Percentiles rank a stretch among this genome's conserved stretches.
Conservation (phyloP, 1,140 invertebrate genomes). For the Drosophila pachea region DNA sequence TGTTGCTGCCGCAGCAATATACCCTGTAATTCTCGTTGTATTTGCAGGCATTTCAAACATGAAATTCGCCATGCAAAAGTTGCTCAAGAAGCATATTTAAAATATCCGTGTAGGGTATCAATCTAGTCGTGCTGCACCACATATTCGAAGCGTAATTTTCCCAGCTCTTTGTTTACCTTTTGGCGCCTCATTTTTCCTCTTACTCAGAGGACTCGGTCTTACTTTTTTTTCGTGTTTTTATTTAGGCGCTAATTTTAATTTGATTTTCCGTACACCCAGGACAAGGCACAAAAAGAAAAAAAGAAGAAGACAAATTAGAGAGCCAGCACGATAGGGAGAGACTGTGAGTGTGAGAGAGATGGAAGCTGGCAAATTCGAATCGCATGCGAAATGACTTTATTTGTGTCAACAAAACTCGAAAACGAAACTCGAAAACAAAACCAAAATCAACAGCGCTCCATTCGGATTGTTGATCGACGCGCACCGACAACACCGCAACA, state of each 20-base stretch:
- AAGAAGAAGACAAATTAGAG: not conserved
- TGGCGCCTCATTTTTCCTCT: constrained; percentile 43
- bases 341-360: not conserved
- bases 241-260: constrained; percentile 53
- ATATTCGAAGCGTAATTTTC: constrained; percentile 3
- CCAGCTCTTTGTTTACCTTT: constrained; percentile 58
- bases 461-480: constrained; percentile 11
- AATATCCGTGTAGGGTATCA: not conserved
- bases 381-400: constrained; percentile 38
- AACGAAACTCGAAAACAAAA: constrained; percentile 23
- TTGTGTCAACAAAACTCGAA: constrained; percentile 33
- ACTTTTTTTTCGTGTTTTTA: not conserved
- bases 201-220: constrained; percentile 20
- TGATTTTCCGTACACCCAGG: constrained; percentile 41
- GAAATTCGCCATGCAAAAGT: too few species aligned
- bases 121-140: not conserved
- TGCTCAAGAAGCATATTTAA: too few species aligned
- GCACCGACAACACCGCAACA: not conserved
- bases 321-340: not conserved
- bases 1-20: constrained; percentile 1
- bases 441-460: constrained; percentile 5
- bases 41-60: too few species aligned
- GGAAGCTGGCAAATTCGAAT: constrained; percentile 24
- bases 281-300: not conserved
- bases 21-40: constrained; percentile 17